Evolutionary conservation across 2,797 vertebrate genomes (phyloP).

Genomic region (Lutjanus argentimaculatus): DNA sequence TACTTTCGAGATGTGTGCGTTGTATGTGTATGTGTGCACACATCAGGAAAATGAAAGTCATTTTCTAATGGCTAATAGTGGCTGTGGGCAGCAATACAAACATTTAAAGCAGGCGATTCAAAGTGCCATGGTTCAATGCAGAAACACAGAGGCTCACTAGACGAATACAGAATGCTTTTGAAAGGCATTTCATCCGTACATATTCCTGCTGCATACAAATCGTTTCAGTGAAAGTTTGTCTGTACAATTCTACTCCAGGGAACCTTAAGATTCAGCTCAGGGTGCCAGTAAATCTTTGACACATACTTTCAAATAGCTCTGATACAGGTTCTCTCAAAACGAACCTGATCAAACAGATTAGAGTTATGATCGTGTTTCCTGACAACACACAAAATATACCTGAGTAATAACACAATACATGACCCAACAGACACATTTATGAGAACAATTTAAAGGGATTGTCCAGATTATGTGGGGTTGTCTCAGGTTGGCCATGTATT

Average conservation of each 20-base stretch:
- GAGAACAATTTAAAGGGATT: neutral
- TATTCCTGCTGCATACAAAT: conserved; percentile 78
- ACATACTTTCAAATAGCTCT: conserved; percentile 44
- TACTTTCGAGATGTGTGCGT: conserved; percentile 47
- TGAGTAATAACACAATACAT: neutral
- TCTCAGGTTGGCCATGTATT: too few species aligned
- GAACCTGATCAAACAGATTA: conserved; percentile 43
- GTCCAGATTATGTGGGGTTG: too few species aligned
- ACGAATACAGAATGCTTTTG: conserved; percentile 77
- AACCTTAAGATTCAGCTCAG: conserved; percentile 72
- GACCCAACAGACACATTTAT: neutral
- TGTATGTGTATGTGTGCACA: conserved; percentile 23
- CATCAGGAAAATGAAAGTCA: conserved; percentile 59
- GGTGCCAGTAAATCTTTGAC: conserved; percentile 58
- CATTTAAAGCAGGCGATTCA: conserved; percentile 69
- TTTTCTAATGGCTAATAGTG: conserved; percentile 65
- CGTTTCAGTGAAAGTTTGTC: conserved; percentile 57
- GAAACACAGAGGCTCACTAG: conserved; percentile 65
- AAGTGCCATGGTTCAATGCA: conserved; percentile 66
- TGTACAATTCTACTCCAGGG: conserved; percentile 53
- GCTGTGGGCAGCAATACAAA: conserved; percentile 67
- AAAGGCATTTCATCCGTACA: conserved; percentile 70
- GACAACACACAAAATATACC: conserved; percentile 8
- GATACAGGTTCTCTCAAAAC: conserved; percentile 40
- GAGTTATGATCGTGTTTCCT: conserved; percentile 22